Conservation (phyloP, 2,113 vertebrate genomes). For the Corythaeola cristata region DNA sequence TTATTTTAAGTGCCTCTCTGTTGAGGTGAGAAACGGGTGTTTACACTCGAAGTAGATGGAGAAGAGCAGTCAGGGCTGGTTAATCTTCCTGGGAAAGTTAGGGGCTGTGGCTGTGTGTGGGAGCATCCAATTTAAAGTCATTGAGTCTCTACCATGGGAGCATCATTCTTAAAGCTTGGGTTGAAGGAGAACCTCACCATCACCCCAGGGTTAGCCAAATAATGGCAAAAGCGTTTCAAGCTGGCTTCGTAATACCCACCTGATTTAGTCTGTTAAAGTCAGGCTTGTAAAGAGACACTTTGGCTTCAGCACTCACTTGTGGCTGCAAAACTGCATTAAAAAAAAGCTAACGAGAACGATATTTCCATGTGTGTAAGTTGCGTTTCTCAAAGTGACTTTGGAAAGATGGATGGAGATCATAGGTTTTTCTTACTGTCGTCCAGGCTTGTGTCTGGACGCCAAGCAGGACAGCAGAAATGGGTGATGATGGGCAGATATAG, state of each 20-base stretch:
- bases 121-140: not conserved
- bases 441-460: not conserved
- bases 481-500: not conserved
- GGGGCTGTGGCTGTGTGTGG: not conserved
- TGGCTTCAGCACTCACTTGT: not conserved
- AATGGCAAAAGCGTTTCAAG: not conserved
- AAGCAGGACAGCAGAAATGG: not conserved
- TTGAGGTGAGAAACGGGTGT: not conserved
- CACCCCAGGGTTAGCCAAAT: not conserved
- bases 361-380: not conserved
- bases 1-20: slow-evolving; percentile 20
- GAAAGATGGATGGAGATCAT: not conserved
- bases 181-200: not conserved
- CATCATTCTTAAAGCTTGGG: not conserved
- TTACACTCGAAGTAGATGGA: not conserved
- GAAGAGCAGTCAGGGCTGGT: not conserved
- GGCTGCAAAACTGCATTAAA: not conserved
- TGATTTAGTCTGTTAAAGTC: not conserved
- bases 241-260: not conserved
- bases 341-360: not conserved
- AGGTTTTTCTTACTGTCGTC: not conserved
- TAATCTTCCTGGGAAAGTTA: not conserved
- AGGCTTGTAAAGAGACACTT: not conserved
- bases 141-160: not conserved
- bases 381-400: slow-evolving; percentile 7